Evolutionary conservation across 2,797 vertebrate genomes (phyloP).

Genomic region (Tenualosa ilisha): DNA sequence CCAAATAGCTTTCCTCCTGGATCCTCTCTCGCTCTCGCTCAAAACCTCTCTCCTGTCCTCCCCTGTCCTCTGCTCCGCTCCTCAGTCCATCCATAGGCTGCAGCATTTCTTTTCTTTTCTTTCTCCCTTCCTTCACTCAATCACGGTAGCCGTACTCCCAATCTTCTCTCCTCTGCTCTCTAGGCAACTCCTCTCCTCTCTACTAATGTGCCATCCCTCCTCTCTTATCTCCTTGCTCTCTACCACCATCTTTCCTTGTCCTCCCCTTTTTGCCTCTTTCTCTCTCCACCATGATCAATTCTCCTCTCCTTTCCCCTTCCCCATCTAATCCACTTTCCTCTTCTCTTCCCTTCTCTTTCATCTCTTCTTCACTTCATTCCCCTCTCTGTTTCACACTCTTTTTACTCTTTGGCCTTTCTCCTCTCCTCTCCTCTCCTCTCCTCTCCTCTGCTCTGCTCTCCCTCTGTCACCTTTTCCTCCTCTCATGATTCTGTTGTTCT

Average conservation of each 20-base stretch:
- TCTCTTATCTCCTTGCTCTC: neutral
- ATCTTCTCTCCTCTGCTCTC: slow-evolving; percentile 68
- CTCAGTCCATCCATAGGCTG: slow-evolving; percentile 32
- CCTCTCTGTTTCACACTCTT: slow-evolving; percentile 46
- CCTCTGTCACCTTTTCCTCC: slow-evolving; percentile 61
- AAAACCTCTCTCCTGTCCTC: slow-evolving; percentile 20
- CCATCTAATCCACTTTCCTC: neutral
- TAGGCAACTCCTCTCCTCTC: slow-evolving; percentile 1
- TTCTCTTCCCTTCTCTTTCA: neutral
- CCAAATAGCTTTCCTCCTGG: neutral
- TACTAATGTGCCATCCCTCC: slow-evolving; percentile 50
- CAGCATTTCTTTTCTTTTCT: neutral
- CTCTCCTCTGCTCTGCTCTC: slow-evolving; percentile 24
- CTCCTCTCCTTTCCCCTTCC: neutral
- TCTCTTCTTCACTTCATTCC: neutral
- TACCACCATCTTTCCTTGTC: slow-evolving; percentile 55
- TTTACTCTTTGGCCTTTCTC: slow-evolving; percentile 40
- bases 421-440: neutral
- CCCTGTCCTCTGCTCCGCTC: slow-evolving; percentile 46
- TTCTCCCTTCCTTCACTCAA: slow-evolving; percentile 28
- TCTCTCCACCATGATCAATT: neutral
- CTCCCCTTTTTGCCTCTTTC: neutral
- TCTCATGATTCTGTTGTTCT: slow-evolving; percentile 1
- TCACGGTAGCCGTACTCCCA: slow-evolving; percentile 60
- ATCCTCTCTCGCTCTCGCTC: slow-evolving; percentile 32